Conservation (phyloP, 2,888 invertebrate species). For the Thysanoteuthis rhombus region DNA sequence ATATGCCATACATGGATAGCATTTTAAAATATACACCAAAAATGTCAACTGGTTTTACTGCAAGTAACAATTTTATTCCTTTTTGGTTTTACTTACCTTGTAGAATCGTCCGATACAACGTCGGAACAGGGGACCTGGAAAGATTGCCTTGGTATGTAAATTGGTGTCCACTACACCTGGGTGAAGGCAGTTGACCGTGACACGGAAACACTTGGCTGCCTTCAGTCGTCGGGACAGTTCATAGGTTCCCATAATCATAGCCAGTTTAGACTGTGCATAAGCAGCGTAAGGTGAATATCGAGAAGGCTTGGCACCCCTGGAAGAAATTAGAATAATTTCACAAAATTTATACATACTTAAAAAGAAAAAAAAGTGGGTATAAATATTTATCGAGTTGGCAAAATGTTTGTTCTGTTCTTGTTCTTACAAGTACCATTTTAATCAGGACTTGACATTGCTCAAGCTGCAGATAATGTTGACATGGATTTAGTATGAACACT, state of each 20-base stretch:
- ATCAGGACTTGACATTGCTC: no score
- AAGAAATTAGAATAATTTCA: not conserved
- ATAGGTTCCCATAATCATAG: slow-evolving; percentile 45
- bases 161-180: slow-evolving; percentile 52
- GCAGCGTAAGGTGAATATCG: slow-evolving; percentile 51
- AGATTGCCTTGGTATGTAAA: slow-evolving; percentile 42
- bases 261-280: slow-evolving; percentile 54
- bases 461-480: no score
- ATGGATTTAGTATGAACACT: no score
- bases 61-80: not conserved
- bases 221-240: slow-evolving; percentile 39
- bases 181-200: slow-evolving; percentile 51
- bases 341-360: no score
- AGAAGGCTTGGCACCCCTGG: slow-evolving; percentile 1
- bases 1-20: no score
- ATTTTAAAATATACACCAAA: no score
- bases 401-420: no score
- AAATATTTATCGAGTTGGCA: no score
- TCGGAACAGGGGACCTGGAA: slow-evolving; percentile 17
- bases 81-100: slow-evolving; percentile 38
- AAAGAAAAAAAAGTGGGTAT: no score
- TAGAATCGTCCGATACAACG: slow-evolving; percentile 34
- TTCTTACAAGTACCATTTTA: no score
- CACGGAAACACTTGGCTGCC: slow-evolving; percentile 37
- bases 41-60: no score